Evolutionary conservation across 2,888 invertebrate species (phyloP), one percentile per base, ranked within the genome.

Genomic region (Petrolisthes manimaculis): DNA sequence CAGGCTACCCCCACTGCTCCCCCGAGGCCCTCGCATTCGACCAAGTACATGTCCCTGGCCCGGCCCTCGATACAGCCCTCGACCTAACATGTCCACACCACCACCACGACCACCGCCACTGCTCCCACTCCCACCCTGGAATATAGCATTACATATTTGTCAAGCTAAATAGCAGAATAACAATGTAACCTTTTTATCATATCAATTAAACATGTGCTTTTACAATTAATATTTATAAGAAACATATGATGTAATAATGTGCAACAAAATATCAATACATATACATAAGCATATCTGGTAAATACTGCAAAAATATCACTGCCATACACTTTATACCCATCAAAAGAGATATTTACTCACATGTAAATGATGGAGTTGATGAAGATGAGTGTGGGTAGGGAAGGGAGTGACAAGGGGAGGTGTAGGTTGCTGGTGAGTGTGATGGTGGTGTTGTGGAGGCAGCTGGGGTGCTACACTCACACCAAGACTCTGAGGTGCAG

Each of bases 21-120:
- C 90, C 37, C 90, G 75, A 8, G 89, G 89, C 71, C 86, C 89
- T 84, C 90, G 80, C 83, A 90, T 86, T n/a, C 90, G 84, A n/a
- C 90, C 90, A 51, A 90, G 51, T n/a, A 88, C 90, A 53, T 90
- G 90, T 56, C 90, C 90, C 74, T 90, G 90, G 14, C 86, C 79
- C 9, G 88, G 83, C 4, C 86, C 88, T 56, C 90, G 88, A 53
- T 90, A 90, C 18, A 90, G 75, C 61, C 90, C 90, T n/a, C 90
- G 88, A 8, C 90, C 88, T 51, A 90, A 69, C 86, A 90, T 88
- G 69, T 89, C 90, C 37, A 90, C 84, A 71, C 88, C 83, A 18
- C 84, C 86, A 53, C 84, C 83, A 21, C 90, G 83, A 54, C 86
- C 86, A 14, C 86, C 83, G 18, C 84, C 86, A 18, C 84, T 84